Evolutionary conservation across 2,888 invertebrate species (phyloP).

Genomic region (Rhagonycha fulva): DNA sequence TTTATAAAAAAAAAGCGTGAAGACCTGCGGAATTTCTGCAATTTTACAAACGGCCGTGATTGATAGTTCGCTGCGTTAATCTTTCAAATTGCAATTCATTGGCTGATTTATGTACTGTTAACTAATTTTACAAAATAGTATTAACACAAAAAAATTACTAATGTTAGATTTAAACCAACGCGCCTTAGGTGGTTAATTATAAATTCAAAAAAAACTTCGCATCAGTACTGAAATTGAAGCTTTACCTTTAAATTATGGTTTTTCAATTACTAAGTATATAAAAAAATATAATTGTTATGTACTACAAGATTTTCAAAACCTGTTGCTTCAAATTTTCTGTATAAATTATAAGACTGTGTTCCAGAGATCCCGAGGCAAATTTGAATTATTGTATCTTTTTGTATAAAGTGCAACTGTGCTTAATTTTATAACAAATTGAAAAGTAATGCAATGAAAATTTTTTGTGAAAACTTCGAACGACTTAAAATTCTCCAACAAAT

Average conservation of each 20-base stretch:
- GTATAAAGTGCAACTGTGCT: not conserved
- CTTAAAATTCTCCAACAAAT: not conserved
- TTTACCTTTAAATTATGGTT: not conserved
- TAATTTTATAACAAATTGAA: not conserved
- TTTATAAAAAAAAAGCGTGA: not conserved
- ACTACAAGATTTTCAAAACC: not conserved
- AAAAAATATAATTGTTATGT: not conserved
- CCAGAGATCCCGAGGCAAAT: not conserved
- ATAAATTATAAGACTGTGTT: not conserved
- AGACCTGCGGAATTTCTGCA: not conserved
- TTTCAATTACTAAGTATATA: not conserved
- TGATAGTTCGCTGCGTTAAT: not conserved
- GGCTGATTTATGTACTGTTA: not conserved
- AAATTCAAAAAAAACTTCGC: not conserved
- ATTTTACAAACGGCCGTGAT: not conserved
- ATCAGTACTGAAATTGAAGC: not conserved
- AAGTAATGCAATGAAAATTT: not conserved
- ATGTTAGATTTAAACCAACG: not conserved
- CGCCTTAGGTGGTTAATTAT: not conserved
- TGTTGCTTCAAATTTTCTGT: not conserved
- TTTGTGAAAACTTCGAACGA: too few relatives aligned
- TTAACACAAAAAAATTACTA: not conserved
- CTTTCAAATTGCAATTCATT: not conserved
- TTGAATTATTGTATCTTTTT: not conserved
- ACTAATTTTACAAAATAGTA: not conserved